These are phyloP conservation scores for Montipora foliosa DNA, from an alignment of 64 coral and sea anemone species.

Conservation along the genomic window DNA sequence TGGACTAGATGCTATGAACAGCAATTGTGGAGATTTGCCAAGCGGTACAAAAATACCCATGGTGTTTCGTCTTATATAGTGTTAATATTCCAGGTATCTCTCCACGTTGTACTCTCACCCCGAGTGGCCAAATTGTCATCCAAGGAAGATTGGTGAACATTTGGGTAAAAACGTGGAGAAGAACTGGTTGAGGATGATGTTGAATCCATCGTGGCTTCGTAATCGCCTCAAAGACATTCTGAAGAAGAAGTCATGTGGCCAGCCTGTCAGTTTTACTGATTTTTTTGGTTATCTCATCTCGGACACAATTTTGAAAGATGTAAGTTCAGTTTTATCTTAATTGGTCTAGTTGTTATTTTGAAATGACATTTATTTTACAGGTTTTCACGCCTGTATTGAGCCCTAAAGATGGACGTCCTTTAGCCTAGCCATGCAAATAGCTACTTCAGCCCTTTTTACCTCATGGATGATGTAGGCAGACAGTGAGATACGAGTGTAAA, in stretches of 20 bases:
- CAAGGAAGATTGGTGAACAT: not conserved
- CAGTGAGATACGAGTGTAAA: too few species aligned
- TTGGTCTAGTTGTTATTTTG: too few species aligned
- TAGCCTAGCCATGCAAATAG: too few species aligned
- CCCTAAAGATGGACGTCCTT: too few species aligned
- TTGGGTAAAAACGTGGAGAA: conserved; percentile 51
- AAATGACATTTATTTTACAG: too few species aligned
- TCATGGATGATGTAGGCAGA: too few species aligned
- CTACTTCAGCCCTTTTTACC: too few species aligned
- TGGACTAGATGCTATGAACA: too few species aligned
- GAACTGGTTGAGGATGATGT: conserved; percentile 73
- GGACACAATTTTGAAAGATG: conserved; percentile 73
- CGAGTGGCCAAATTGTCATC: conserved; percentile 60
- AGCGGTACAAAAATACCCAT: conserved; percentile 5
- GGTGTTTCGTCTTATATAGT: not conserved
- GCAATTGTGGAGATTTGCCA: not conserved
- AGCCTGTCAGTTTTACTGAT: conserved; percentile 82
- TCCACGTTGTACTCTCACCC: conserved; percentile 85
- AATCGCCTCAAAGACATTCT: conserved; percentile 56
- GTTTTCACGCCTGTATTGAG: too few species aligned
- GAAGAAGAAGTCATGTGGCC: conserved; percentile 52
- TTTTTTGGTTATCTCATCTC: conserved; percentile 81
- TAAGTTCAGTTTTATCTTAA: conserved; percentile 3
- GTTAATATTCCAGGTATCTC: conserved; percentile 51
- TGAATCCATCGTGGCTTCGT: conserved; percentile 57